Conservation (phyloP, 1,140 invertebrate genomes). For the Euwallacea similis region DNA sequence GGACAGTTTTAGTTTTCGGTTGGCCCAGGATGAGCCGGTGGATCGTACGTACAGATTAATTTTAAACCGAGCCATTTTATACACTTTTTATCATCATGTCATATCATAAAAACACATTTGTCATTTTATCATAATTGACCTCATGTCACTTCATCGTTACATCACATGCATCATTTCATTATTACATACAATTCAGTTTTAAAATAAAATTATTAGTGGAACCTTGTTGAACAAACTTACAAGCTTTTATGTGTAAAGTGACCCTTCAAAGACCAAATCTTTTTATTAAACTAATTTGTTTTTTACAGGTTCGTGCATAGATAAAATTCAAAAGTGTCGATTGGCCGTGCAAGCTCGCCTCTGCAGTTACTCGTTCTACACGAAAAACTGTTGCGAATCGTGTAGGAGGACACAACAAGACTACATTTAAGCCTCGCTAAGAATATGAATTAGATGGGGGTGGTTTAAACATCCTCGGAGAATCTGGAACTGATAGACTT, state of each 20-base stretch:
- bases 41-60: constrained; percentile 45
- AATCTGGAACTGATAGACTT: constrained; percentile 34
- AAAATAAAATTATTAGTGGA: too few species aligned
- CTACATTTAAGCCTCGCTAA: constrained; percentile 28
- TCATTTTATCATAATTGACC: too few species aligned
- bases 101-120: too few species aligned
- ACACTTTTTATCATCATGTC: too few species aligned
- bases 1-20: constrained; percentile 42
- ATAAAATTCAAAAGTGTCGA: constrained; percentile 73
- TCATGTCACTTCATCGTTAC: too few species aligned
- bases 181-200: too few species aligned
- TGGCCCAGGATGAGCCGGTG: constrained; percentile 50
- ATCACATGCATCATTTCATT: too few species aligned
- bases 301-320: constrained; percentile 62
- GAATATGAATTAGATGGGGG: background rate
- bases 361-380: constrained; percentile 80
- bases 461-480: constrained; percentile 2
- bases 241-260: too few species aligned
- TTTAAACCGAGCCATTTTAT: too few species aligned
- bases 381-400: constrained; percentile 74
- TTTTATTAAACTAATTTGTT: background rate
- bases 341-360: constrained; percentile 76
- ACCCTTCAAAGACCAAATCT: background rate
- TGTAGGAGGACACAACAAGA: constrained; percentile 57
- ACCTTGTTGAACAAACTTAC: too few species aligned